Base-by-base conservation (phyloP, 2,797 vertebrate genomes). In the Vespertilio murinus region DNA sequence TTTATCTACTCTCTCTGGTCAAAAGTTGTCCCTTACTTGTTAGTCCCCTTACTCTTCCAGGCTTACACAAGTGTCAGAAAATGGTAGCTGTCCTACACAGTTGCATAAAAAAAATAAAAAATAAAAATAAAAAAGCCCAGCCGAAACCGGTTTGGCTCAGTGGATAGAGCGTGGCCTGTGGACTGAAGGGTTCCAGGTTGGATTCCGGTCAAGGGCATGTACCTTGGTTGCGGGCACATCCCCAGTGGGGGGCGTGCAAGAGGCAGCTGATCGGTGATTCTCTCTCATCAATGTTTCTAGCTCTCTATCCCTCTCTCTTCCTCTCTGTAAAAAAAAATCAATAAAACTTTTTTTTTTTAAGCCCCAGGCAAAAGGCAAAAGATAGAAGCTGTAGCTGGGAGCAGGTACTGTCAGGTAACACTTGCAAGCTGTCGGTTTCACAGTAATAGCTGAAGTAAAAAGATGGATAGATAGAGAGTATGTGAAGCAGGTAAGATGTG, bases 361-460 rank as follows among this genome's bases (percentile, higher is more conserved):
- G 2, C 74, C 28, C 23, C 7, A 33, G n/a, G 23, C 28, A 42
- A 65, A 88, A 85, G 20, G 6, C 74, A 61, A 81, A 73, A 81
- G 30, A 59, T 10, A 88, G 65, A 59, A 33, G 23, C 52, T 54
- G 7, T 67, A 45, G 45, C 30, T 83, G 47, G 20, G 7, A 73
- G 13, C 9, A 25, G 18, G 33, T 61, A 40, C 59, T 77, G 28
- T 71, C 33, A 59, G 86, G 61, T 65, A 84, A 81, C 30, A 30
- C 25, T 67, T 88, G 38, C 22, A 75, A 93, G 64, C n/a, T 35
- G 28, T 10, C 64, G 42, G 40, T 93, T 96, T 88, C 52, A 90
- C 17, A 45, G 49, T 35, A 64, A 65, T 38, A 35, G 30, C 78
- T 70, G 64, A 18, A 80, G 56, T 56, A 88, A 91, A 91, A 91